These are phyloP conservation scores for Passer domesticus DNA, from an alignment of 2,113 vertebrate genomes.

Conservation along the genomic window DNA sequence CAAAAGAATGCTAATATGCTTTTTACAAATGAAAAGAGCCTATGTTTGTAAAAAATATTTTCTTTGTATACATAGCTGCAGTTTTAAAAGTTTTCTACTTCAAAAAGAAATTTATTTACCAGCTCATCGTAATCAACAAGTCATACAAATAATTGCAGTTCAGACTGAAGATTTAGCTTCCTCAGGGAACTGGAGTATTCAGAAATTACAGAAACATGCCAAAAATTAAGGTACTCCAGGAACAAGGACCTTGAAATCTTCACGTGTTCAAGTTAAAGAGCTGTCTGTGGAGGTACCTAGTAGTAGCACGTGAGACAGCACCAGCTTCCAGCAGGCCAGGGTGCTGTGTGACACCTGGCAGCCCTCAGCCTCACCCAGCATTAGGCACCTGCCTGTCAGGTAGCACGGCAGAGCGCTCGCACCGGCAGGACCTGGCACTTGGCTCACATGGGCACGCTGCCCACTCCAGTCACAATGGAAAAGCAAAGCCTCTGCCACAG, in stretches of 20 bases:
- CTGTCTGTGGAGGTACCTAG: not conserved
- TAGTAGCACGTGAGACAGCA: not conserved
- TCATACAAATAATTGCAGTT: not conserved
- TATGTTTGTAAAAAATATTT: not conserved
- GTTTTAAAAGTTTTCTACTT: not conserved
- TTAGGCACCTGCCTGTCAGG: not conserved
- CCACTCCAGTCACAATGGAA: not conserved
- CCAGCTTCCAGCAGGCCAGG: not conserved
- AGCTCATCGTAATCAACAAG: not conserved
- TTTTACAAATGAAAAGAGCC: not conserved
- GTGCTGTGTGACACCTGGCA: not conserved
- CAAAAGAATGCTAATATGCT: not conserved
- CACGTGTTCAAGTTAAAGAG: not conserved
- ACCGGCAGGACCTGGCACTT: not conserved
- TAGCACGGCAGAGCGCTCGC: rapidly evolving
- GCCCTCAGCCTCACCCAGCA: not conserved
- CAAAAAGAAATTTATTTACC: not conserved
- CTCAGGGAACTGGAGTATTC: not conserved
- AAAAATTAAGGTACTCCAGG: not conserved
- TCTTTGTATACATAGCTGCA: not conserved
- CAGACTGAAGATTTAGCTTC: not conserved
- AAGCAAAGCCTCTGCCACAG: not conserved
- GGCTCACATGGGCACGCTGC: rapidly evolving
- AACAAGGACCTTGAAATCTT: not conserved
- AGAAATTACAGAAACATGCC: not conserved